Evolutionary conservation across 2,888 invertebrate species (phyloP), one percentile per base, ranked within the genome.

Genomic region (Pycnomerus fuliginosus): DNA sequence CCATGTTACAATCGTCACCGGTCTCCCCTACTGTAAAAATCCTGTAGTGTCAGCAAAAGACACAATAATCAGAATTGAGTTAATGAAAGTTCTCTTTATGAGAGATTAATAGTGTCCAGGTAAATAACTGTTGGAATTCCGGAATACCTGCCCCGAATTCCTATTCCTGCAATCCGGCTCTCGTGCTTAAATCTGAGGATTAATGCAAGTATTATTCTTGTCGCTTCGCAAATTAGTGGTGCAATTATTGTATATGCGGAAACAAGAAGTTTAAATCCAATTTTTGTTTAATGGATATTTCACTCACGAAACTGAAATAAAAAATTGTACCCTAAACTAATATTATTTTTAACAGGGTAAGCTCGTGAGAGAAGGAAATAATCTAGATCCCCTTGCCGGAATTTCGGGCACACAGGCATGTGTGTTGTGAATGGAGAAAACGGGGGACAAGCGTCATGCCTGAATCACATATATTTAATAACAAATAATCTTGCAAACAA

Each of bases 401-500:
- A 14, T 29, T 34, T 33, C 24, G 30, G 34, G 33, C 31, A 46
- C 36, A 42, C 36, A 40, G 36, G 39, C 41, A 31, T 46, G 41
- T 41, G 37, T 32, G 37, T 27, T 20, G 20, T 32, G 41, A 41
- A 31, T 46, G 29, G 45, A 15, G 42, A 36, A 35, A 27, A 25
- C 17, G 13, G 41, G 37, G 41, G 46, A 41, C 33, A 37, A 46
- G 37, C 31, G 27, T 16, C 38, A 50, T 53, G 55, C 56, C 54
- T 57, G 56, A 52, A 58, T 50, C 50, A 54, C 59, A 58, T 61
- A 58, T 55, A 61, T 60, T 58, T 59, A 56, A 56, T 56, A 60
- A 60, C 57, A 61, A 60, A 61, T 60, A 58, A 53, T 52, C 57
- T 57, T 58, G 56, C 61, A 58, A 61, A 61, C 59, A 61, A 60